Evolutionary conservation across 2,113 vertebrate species (phyloP).

Genomic region (Acrocephalus kingi): DNA sequence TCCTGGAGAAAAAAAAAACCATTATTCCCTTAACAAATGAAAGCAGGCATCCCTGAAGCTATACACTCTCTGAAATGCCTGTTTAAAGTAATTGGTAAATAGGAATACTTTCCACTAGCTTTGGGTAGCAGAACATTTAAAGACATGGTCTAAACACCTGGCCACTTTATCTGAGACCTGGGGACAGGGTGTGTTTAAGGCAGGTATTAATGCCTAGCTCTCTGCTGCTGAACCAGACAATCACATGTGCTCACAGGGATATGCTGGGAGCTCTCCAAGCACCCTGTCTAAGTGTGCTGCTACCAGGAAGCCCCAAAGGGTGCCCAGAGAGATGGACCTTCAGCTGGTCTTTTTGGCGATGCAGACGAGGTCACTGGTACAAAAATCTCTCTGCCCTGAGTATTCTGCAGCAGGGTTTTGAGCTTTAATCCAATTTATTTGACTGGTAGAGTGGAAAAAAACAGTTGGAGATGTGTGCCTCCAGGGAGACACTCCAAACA

Average conservation of each 20-base stretch:
- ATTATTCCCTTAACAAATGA: not conserved
- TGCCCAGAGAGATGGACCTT: not conserved
- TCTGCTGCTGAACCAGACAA: not conserved
- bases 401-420: not conserved
- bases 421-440: not conserved
- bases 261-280: not conserved
- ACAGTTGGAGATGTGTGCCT: not conserved
- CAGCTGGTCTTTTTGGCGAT: not conserved
- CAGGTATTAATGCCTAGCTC: not conserved
- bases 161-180: not conserved
- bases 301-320: not conserved
- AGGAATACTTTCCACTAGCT: not conserved
- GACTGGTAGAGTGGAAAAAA: not conserved
- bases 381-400: not conserved
- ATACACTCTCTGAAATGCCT: not conserved
- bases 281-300: not conserved
- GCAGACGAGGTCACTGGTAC: not conserved
- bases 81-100: not conserved
- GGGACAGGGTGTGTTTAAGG: not conserved
- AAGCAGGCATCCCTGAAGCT: not conserved
- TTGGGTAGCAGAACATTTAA: not conserved
- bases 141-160: not conserved
- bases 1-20: not conserved
- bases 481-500: not conserved
- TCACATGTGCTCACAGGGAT: rapidly evolving